Base-by-base conservation (phyloP, 2,797 vertebrate species). In the Chaetophractus vellerosus region DNA sequence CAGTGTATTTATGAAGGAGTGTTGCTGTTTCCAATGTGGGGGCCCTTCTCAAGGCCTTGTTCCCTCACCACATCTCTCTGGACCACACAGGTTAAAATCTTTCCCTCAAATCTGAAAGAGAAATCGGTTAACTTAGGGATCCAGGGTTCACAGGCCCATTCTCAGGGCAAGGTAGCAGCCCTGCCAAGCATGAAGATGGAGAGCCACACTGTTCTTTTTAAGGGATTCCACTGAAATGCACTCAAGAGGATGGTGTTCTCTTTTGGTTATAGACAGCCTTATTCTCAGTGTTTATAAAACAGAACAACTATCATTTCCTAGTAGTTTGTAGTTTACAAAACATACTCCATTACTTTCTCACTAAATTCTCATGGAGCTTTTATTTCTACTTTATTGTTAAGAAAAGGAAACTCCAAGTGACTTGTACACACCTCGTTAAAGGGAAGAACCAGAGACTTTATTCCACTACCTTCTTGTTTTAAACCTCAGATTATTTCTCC, bases 91-190 rank as follows among this genome's bases (percentile, higher is more conserved):
- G 2, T 12, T 72, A 36, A 38, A 41, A 50, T 50, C 36, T 88
- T 94, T 41, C 63, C 66, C 55, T 93, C 36, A 57, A 31, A 36
- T 90, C 68, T 92, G 26, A 95, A 90, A 36, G 41, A 2, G 11
- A 90, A 91, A 64, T 18, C n/a, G 23, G 41, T 28, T 78, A 50
- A 59, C 23, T 1, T 18, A 45, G n/a, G 9, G 11, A 48, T 59
- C 1, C 33, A 24, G 45, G 75, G 61, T 55, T 59, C 75, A 33
- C 9, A 64, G 52, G 63, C 41, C 66, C 4, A 7, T 7, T 2
- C 1, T 31, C 5, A 23, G 55, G 82, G 14, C 23, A 0, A 0
- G 6, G 55, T 38, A 52, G 68, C 63, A 69, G 68, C 55, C 74
- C 31, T 15, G 36, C 36, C 19, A 61, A n/a, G 6, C 9, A 1